These are phyloP conservation scores for Meghimatium bilineatum DNA, from an alignment of 2,888 invertebrate species.

Conservation along the genomic window DNA sequence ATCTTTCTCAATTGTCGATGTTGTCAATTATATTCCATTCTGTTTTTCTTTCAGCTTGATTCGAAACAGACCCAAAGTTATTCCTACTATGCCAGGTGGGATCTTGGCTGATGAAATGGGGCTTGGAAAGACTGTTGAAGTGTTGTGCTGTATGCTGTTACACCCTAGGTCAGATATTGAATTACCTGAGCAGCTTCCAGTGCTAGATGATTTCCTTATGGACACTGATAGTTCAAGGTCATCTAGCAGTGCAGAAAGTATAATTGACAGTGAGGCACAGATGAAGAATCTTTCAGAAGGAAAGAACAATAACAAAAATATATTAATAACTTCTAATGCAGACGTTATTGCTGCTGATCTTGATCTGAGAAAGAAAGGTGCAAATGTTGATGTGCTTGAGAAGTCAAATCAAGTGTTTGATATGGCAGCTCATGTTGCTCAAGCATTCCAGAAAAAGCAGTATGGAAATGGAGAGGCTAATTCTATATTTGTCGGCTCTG, in stretches of 20 bases:
- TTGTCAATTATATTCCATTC: no score
- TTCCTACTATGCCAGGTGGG: conserved; percentile 81
- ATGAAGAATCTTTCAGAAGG: neutral
- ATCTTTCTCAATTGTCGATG: no score
- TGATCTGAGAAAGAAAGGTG: neutral
- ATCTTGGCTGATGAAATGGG: conserved; percentile 90
- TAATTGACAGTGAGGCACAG: neutral
- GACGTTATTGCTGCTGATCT: neutral
- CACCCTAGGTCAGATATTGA: conserved; percentile 77
- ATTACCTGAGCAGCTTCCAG: conserved; percentile 42
- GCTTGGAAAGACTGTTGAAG: conserved; percentile 87
- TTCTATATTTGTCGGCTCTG: neutral
- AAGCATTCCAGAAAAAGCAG: neutral
- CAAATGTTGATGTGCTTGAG: neutral
- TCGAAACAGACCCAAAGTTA: conserved; percentile 72
- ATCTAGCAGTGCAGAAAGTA: neutral
- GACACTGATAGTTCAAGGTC: conserved; percentile 24
- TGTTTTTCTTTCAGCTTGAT: conserved; percentile 68
- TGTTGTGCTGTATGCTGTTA: conserved; percentile 82
- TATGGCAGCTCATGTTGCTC: neutral
- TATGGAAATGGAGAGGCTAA: neutral
- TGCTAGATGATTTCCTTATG: conserved; percentile 26
- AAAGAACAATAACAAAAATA: neutral
- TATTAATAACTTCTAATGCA: neutral
- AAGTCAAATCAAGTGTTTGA: neutral